Evolutionary conservation across 2,113 vertebrate species (phyloP).

Genomic region (Oceanodroma tethys): DNA sequence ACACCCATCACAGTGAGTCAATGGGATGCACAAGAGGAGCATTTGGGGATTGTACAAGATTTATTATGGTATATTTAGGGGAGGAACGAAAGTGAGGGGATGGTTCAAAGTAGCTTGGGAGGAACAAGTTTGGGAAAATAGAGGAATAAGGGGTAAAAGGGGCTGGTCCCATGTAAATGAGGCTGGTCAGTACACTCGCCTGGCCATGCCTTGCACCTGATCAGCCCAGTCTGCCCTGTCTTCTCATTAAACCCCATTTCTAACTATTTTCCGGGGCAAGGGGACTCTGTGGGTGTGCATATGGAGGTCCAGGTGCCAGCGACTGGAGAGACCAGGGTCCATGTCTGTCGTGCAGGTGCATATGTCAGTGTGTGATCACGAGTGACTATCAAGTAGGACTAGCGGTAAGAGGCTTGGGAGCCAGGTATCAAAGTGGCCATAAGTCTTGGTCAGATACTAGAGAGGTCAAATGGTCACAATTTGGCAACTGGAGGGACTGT

Average conservation of each 20-base stretch:
- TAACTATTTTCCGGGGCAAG: neutral
- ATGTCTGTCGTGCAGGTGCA: rapidly evolving
- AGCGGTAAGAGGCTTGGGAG: neutral
- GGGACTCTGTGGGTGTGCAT: neutral
- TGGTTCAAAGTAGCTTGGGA: neutral
- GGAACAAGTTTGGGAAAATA: neutral
- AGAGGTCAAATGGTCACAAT: neutral
- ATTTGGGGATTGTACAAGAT: neutral
- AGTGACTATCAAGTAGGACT: neutral
- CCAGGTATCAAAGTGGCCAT: neutral
- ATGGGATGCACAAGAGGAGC: neutral
- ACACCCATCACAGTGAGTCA: neutral
- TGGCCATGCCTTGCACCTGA: rapidly evolving
- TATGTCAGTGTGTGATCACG: neutral
- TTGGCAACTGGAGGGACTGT: neutral
- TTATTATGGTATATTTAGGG: neutral
- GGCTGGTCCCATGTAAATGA: neutral
- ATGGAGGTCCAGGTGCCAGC: neutral
- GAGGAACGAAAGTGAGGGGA: neutral
- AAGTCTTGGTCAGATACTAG: neutral
- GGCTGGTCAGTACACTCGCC: neutral
- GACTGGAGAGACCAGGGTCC: neutral
- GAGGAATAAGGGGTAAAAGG: neutral
- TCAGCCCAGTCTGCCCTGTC: neutral
- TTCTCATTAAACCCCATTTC: neutral